Conservation (phyloP, 2,113 vertebrate genomes). For the Girardinichthys multiradiatus region DNA sequence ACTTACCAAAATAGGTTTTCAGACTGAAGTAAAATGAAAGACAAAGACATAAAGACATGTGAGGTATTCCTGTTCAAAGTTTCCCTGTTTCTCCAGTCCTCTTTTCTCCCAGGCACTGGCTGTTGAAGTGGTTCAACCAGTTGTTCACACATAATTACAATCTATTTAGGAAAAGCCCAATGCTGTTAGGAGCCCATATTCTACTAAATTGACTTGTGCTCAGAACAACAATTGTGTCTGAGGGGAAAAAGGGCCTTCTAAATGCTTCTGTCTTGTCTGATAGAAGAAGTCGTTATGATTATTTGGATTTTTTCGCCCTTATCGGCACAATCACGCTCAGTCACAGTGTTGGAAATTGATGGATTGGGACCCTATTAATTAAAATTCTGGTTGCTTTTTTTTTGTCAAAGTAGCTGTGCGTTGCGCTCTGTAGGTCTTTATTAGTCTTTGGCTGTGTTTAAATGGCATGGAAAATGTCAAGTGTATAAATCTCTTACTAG, state of each 20-base stretch:
- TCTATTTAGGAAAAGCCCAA: slow-evolving; percentile 69
- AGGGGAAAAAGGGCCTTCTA: slow-evolving; percentile 5
- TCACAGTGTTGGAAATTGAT: slow-evolving; percentile 34
- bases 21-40: slow-evolving; percentile 2
- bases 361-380: slow-evolving; percentile 55
- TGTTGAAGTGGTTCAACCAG: slow-evolving; percentile 31
- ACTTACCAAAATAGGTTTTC: no score
- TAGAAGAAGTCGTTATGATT: slow-evolving; percentile 57
- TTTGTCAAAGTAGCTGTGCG: slow-evolving; percentile 36
- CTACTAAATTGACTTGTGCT: slow-evolving; percentile 72
- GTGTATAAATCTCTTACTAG: slow-evolving; percentile 60
- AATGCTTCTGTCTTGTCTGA: slow-evolving; percentile 46
- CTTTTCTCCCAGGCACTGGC: slow-evolving; percentile 20
- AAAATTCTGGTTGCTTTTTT: slow-evolving; percentile 59
- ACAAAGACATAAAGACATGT: slow-evolving; percentile 15
- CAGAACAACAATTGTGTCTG: slow-evolving; percentile 28
- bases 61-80: slow-evolving; percentile 13
- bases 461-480: slow-evolving; percentile 70
- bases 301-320: slow-evolving; percentile 27
- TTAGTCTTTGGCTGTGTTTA: slow-evolving; percentile 54
- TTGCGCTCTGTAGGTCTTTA: slow-evolving; percentile 39
- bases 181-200: slow-evolving; percentile 71
- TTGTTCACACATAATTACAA: slow-evolving; percentile 70
- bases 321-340: slow-evolving; percentile 10
- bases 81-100: slow-evolving; percentile 11